A percentile compares a stretch with the other conserved stretches of the same genome.
Conservation (phyloP, 2,797 vertebrate species). For the Lateolabrax maculatus region DNA sequence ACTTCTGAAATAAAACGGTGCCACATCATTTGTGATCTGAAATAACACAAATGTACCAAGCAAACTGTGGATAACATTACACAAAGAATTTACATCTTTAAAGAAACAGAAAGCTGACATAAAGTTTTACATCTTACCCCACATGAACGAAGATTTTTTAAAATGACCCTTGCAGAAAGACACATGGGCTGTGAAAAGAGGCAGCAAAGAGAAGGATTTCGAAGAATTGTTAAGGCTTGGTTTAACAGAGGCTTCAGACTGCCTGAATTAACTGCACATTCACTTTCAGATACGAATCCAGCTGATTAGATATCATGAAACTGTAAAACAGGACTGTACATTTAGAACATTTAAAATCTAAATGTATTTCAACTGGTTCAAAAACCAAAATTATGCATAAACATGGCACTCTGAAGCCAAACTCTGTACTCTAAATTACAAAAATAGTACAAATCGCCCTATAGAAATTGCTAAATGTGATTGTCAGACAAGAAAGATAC, state of each 20-base stretch:
- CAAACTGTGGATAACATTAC: constrained; percentile 1
- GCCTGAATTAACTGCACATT: constrained; percentile 36
- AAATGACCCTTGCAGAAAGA: constrained; percentile 20
- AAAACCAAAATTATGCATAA: too few species aligned
- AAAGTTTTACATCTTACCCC: constrained; percentile 10
- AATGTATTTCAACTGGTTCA: background rate
- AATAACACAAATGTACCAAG: constrained; percentile 14
- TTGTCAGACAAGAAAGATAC: constrained; percentile 27
- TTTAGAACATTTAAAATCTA: too few species aligned
- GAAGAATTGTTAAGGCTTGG: constrained; percentile 26
- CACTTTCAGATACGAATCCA: constrained; percentile 8
- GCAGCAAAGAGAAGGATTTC: constrained; percentile 11
- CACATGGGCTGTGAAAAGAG: background rate
- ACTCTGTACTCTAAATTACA: constrained; percentile 5
- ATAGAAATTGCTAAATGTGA: constrained; percentile 21
- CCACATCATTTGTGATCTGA: constrained; percentile 8
- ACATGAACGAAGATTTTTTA: background rate
- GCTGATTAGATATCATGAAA: background rate
- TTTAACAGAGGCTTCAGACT: constrained; percentile 3
- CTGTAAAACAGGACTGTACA: background rate
- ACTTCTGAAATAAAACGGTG: constrained; percentile 24
- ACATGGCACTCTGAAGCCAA: background rate
- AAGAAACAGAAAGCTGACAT: constrained; percentile 2
- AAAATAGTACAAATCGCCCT: constrained; percentile 13
- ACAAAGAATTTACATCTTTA: constrained; percentile 5